Evolutionary conservation across 2,113 vertebrate species (phyloP), one percentile per base, ranked within the genome.

Genomic region (Lagopus leucura): DNA sequence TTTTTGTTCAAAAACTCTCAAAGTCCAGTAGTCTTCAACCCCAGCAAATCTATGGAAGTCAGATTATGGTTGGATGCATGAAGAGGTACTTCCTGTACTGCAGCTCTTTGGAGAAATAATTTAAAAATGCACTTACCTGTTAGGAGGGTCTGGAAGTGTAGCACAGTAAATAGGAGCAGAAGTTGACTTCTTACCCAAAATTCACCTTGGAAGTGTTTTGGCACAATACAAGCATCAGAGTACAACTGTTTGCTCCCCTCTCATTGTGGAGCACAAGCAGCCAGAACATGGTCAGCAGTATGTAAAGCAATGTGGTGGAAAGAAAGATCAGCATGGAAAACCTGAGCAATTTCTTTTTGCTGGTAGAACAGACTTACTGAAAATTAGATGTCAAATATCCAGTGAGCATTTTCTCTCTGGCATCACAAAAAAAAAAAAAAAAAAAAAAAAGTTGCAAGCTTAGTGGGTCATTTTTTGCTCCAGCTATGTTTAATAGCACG

Each of bases 371-470:
- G 69, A 65, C 3, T 69, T 83, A 77, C 4, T 10, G 43, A 28
- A 79, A 61, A 47, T 18, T 50, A 63, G 32, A 64, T 55, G 27
- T 42, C 3, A 55, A 61, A 6, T 45, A 66, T 72, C 82, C 1
- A 5, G 43, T 52, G 40, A 47, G 32, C 10, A 7, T 63, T 96
- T 94, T 73, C 54, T 66, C 60, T 58, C 28, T 63, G 12, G 47
- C 78, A 69, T 42, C 14, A 30, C 65, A 86, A 96, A 82, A 47
- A 24, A 45, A 54, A 25, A 27, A 50, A 87, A 87, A 94, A 87
- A 94, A 82, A 48, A 28, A 38, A 50, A 13, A 50, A 13, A 80
- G 78, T 54, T 95, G 40, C 43, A 95, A 92, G 84, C 86, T 79
- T 30, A 9, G 6, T 93, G 52, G 21, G 15, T 90, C 10, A 28